Evolutionary conservation across 2,888 invertebrate species (phyloP).

Genomic region (Lamellibrachia satsuma): DNA sequence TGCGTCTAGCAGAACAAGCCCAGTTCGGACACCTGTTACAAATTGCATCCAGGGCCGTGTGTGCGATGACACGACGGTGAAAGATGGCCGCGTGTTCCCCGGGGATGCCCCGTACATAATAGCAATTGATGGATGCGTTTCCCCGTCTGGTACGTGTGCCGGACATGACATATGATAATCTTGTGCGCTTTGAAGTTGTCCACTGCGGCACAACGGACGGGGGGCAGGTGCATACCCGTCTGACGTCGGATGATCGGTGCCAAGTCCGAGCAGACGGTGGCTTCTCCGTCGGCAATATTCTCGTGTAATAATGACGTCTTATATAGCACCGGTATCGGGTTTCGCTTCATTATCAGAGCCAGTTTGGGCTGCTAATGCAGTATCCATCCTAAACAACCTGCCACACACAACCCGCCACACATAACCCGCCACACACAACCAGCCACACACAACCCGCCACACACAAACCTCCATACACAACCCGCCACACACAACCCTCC

Average conservation of each 20-base stretch:
- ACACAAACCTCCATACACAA: no score
- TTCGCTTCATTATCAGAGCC: no score
- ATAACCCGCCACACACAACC: no score
- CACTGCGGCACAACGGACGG: not conserved
- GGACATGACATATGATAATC: not conserved
- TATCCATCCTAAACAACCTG: no score
- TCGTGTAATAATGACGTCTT: not conserved
- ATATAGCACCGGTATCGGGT: not conserved
- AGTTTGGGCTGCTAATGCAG: no score
- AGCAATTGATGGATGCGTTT: not conserved
- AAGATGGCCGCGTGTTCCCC: not conserved
- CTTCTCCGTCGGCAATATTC: not conserved
- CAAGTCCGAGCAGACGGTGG: not conserved
- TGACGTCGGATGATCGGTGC: not conserved
- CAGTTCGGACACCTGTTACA: not conserved
- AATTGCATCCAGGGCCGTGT: not conserved
- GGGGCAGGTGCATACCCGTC: not conserved
- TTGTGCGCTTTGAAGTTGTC: not conserved
- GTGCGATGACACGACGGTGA: not conserved
- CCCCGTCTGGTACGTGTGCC: not conserved
- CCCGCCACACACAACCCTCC: no score
- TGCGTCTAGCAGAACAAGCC: not conserved
- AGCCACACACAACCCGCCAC: no score
- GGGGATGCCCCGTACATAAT: not conserved
- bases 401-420: no score